Evolutionary conservation across 2,797 vertebrate species (phyloP).

Genomic region (Chromobotia macracanthus): DNA sequence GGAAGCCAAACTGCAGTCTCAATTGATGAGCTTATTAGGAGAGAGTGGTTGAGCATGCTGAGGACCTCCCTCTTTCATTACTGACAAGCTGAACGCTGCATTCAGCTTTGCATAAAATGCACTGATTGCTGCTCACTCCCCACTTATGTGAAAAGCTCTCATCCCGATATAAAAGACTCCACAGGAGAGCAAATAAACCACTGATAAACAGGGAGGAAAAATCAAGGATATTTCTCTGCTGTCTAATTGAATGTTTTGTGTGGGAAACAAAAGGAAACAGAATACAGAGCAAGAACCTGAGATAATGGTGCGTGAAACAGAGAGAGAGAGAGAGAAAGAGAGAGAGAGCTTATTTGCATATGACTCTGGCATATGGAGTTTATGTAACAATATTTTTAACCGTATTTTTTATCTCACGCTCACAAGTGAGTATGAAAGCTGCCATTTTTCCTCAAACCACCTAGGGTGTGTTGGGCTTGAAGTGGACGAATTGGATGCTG

Average conservation of each 20-base stretch:
- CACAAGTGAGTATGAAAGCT: neutral
- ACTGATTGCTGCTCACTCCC: slow-evolving; percentile 44
- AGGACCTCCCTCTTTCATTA: slow-evolving; percentile 63
- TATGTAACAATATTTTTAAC: slow-evolving; percentile 37
- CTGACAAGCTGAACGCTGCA: slow-evolving; percentile 54
- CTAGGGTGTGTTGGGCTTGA: slow-evolving; percentile 50
- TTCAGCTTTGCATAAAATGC: slow-evolving; percentile 59
- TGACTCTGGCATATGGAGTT: slow-evolving; percentile 56
- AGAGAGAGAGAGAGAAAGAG: slow-evolving; percentile 5
- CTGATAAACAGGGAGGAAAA: slow-evolving; percentile 36
- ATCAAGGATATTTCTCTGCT: slow-evolving; percentile 28
- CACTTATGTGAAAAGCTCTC: slow-evolving; percentile 50
- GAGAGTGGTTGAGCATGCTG: slow-evolving; percentile 51
- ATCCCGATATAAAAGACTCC: slow-evolving; percentile 50
- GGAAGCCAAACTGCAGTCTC: slow-evolving; percentile 32
- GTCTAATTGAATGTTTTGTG: slow-evolving; percentile 60
- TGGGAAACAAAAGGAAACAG: slow-evolving; percentile 44
- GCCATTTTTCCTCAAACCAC: slow-evolving; percentile 32
- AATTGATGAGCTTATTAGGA: slow-evolving; percentile 50
- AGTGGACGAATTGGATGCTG: neutral
- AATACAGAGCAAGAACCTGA: slow-evolving; percentile 48
- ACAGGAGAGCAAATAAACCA: slow-evolving; percentile 39
- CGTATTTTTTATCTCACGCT: slow-evolving; percentile 52
- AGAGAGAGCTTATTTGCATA: slow-evolving; percentile 64
- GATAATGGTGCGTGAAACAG: slow-evolving; percentile 45